Percentiles rank a stretch among this genome's conserved stretches.
Evolutionary conservation across 2,888 invertebrate genomes (phyloP).

Genomic region (Lasioglossum pauxillum): DNA sequence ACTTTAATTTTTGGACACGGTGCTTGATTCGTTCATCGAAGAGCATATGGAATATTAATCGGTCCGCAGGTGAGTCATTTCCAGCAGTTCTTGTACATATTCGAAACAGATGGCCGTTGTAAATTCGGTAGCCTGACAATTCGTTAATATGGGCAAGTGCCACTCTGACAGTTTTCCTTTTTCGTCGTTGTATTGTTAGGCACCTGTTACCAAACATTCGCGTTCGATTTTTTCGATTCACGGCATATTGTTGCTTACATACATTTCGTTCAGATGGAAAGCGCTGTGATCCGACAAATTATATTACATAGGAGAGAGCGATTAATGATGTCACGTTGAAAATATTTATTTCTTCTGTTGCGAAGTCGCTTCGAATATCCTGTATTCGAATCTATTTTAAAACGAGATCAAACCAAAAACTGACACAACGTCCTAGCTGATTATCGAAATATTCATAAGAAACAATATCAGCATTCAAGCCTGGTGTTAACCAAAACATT

Average conservation of each 20-base stretch:
- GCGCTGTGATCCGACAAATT: not conserved
- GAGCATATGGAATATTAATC: slow-evolving; percentile 37
- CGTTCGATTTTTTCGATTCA: not conserved
- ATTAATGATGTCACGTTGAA: slow-evolving; percentile 47
- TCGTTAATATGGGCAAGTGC: slow-evolving; percentile 64
- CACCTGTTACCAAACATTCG: slow-evolving; percentile 43
- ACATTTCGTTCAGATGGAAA: not conserved
- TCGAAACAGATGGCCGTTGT: slow-evolving; percentile 63
- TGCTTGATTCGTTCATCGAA: slow-evolving; percentile 39
- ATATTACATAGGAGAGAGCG: not conserved
- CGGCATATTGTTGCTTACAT: not conserved
- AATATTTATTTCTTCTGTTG: slow-evolving; percentile 42
- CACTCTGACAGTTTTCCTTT: slow-evolving; percentile 60
- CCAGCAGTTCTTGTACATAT: slow-evolving; percentile 23
- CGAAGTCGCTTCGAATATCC: not conserved
- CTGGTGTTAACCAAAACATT: not conserved
- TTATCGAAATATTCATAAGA: slow-evolving; percentile 1
- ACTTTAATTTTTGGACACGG: slow-evolving; percentile 29
- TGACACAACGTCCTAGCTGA: not conserved
- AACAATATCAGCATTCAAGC: not conserved
- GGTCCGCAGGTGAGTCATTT: slow-evolving; percentile 54
- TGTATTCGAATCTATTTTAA: not conserved
- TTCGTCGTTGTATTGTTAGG: slow-evolving; percentile 51
- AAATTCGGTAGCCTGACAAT: slow-evolving; percentile 58
- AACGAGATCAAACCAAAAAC: not conserved